Base-by-base conservation (phyloP, 2,113 vertebrate genomes). In the Harpagus bidentatus region DNA sequence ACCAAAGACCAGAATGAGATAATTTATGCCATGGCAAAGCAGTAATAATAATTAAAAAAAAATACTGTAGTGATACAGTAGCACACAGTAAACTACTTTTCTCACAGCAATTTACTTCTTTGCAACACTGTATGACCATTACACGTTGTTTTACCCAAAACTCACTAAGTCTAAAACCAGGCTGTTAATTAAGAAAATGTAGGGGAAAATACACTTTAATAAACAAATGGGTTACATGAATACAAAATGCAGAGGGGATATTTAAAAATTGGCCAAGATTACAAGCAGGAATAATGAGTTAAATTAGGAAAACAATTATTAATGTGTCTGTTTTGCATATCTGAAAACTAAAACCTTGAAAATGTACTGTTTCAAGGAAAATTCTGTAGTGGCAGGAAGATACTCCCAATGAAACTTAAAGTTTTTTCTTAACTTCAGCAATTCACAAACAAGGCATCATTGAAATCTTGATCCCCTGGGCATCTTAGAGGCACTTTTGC, bases 371-470 rank as follows among this genome's bases (percentile, higher is more conserved):
- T 85, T 59, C 19, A 43, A 25, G 11, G 43, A 47, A 81, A 76
- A 70, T 45, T 74, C 48, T 82, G 34, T 40, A 58, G 45, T 32
- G 32, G 22, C 48, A 76, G 6, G 36, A 89, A 73, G 62, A 77
- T 48, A 36, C 9, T 71, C 48, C 43, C n/a, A 69, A 19, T 7
- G 25, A 62, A 90, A 71, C 10, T 14, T 62, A 6, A 62, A 53
- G 36, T 29, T 94, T 76, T 78, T 86, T 58, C 82, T 93, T 56
- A 82, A 74, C 59, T 86, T 90, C 80, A 91, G 71, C 62, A 90
- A 86, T 77, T 92, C 90, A 77, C 87, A 80, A 96, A 92, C 87
- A 96, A 96, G 88, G 94, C 66, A 79, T 25, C n/a, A 61, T 52
- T 92, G 61, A 72, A 82, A 40, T 65, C 71, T 69, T n/a, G 11